Conservation (phyloP, 2,113 vertebrate species). For the Prinia subflava region DNA sequence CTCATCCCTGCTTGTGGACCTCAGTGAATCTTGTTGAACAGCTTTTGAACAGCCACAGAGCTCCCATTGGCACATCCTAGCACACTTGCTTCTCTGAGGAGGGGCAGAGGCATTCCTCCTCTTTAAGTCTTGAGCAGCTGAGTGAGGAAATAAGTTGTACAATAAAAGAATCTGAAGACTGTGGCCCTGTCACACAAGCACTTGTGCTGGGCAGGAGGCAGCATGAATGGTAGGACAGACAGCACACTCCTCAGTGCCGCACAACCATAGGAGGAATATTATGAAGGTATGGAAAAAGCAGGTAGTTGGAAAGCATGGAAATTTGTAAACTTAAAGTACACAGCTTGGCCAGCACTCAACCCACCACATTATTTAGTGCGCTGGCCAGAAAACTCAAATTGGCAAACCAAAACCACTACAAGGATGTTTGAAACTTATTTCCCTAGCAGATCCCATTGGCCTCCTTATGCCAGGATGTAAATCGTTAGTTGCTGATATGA, state of each 20-base stretch:
- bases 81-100: not conserved
- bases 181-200: not conserved
- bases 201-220: not conserved
- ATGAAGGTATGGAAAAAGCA: not conserved
- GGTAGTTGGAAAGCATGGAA: not conserved
- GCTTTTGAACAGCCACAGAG: not conserved
- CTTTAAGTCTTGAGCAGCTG: not conserved
- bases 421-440: not conserved
- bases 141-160: not conserved
- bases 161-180: not conserved
- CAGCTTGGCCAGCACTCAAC: not conserved
- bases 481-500: not conserved
- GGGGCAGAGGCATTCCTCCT: not conserved
- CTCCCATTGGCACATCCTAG: not conserved
- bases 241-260: not conserved
- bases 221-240: not conserved
- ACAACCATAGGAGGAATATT: not conserved
- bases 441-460: not conserved
- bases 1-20: not conserved
- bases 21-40: not conserved
- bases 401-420: not conserved
- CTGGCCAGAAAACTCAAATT: not conserved
- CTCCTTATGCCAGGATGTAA: not conserved
- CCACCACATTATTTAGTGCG: not conserved
- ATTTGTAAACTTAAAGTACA: not conserved